These are phyloP conservation scores for Pandion haliaetus DNA, from an alignment of 2,113 vertebrate genomes.

Conservation along the genomic window DNA sequence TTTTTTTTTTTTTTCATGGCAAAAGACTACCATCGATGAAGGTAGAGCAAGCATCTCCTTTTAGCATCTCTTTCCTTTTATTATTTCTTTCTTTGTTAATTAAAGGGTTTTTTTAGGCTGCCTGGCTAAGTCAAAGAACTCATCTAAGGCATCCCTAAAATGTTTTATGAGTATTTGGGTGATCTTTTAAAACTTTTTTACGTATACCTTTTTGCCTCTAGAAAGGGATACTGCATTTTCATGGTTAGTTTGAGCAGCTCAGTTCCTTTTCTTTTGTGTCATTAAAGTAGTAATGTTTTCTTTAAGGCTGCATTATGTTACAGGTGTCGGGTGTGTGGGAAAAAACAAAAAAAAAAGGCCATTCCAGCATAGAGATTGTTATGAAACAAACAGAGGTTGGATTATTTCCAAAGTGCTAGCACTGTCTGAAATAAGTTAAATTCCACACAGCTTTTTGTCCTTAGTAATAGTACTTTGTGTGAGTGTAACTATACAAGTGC, in stretches of 20 bases:
- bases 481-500: neutral
- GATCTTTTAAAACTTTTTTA: slow-evolving; percentile 4
- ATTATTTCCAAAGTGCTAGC: neutral
- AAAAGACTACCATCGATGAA: slow-evolving; percentile 71
- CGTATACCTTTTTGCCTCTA: slow-evolving; percentile 70
- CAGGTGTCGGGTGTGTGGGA: slow-evolving; percentile 1
- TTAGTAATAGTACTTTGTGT: neutral
- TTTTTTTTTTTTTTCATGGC: slow-evolving; percentile 71
- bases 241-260: slow-evolving; percentile 70
- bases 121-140: slow-evolving; percentile 57
- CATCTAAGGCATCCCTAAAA: slow-evolving; percentile 54
- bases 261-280: slow-evolving; percentile 72
- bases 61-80: slow-evolving; percentile 59
- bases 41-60: slow-evolving; percentile 63
- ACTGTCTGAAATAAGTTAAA: neutral
- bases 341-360: neutral
- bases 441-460: neutral
- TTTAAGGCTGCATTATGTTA: slow-evolving; percentile 83
- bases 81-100: slow-evolving; percentile 1
- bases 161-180: slow-evolving; percentile 25
- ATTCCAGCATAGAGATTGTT: neutral
- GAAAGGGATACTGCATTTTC: slow-evolving; percentile 78
- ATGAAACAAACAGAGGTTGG: neutral
- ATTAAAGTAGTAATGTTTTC: slow-evolving; percentile 66
- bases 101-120: slow-evolving; percentile 39